phyloP scores from a whole-genome alignment of 1,140 invertebrate species.

The Mizuhopecten yessoensis region DNA sequence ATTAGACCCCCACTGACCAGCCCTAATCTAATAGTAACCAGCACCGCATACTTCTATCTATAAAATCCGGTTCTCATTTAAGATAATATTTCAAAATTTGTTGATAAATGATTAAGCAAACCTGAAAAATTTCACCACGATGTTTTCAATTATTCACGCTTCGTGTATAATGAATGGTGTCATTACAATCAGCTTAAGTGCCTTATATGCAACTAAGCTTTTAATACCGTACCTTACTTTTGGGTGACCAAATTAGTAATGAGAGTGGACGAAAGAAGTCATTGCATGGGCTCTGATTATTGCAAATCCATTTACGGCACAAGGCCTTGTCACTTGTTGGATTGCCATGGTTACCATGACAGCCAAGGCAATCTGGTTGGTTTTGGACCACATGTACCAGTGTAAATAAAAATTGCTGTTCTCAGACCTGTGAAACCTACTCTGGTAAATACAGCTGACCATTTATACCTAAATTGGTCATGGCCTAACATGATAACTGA shows the following conservation, averaged over 20 bases:
- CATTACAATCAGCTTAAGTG: neutral
- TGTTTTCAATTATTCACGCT: neutral
- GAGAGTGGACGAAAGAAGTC: neutral
- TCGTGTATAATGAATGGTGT: neutral
- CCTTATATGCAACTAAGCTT: neutral
- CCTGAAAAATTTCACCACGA: neutral
- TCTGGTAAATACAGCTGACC: no score
- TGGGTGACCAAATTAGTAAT: neutral
- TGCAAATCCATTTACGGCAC: neutral
- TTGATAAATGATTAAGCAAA: neutral
- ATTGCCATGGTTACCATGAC: conserved; percentile 31
- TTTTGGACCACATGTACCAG: neutral
- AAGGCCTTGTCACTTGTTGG: neutral
- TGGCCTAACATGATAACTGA: no score
- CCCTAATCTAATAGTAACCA: neutral
- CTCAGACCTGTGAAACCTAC: neutral
- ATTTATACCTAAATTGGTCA: no score
- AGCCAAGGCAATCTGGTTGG: neutral
- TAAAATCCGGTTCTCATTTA: neutral
- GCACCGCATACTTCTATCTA: neutral
- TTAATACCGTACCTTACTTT: neutral
- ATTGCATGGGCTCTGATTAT: neutral
- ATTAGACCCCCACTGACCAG: conserved; percentile 29
- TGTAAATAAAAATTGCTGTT: neutral
- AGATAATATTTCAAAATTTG: neutral